Base-by-base conservation (phyloP, 2,113 vertebrate species). In the Eulemur macaco region DNA sequence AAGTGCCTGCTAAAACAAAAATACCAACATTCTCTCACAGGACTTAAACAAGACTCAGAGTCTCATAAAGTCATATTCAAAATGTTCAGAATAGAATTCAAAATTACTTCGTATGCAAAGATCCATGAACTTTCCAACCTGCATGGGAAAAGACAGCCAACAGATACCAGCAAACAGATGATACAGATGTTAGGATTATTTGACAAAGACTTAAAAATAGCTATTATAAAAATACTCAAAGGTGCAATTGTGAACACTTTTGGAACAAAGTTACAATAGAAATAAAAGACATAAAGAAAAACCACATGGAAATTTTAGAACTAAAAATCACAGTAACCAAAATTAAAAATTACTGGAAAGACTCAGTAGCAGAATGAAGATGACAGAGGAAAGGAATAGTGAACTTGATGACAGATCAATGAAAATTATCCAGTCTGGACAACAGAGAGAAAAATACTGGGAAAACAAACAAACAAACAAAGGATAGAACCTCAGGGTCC, bases 221-320 rank as follows among this genome's bases (percentile, higher is more conserved):
- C 23, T 73, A 31, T 37, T 82, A 84, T 74, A 74, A 94, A 95
- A 89, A 52, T 89, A 17, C 45, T 92, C 45, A 95, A 86, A 86
- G n/a, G 56, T 80, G 60, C 21, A 84, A 71, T 68, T 17, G 6
- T 84, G 47, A 86, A 56, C n/a, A 71, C n/a, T 58, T 50, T 81
- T 78, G 82, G 76, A 91, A 66, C 25, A 71, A 92, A 76, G 29
- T 71, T 81, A 74, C 63, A 86, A 52, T n/a, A 64, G 12, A 93
- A 66, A 94, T 50, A 86, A 21, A 94, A 96, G 25, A 39, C 78
- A 64, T 25, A 81, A 86, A 76, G 66, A 86, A 47, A n/a, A 96
- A 29, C 8, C 29, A 90, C 92, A 52, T 52, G 27, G 39, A 90
- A 93, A 95, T 74, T 91, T 93, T 78, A 64, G 18, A 60, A 71